Evolutionary conservation across 1,140 invertebrate species (phyloP).

Genomic region (Bombus cullumanus): DNA sequence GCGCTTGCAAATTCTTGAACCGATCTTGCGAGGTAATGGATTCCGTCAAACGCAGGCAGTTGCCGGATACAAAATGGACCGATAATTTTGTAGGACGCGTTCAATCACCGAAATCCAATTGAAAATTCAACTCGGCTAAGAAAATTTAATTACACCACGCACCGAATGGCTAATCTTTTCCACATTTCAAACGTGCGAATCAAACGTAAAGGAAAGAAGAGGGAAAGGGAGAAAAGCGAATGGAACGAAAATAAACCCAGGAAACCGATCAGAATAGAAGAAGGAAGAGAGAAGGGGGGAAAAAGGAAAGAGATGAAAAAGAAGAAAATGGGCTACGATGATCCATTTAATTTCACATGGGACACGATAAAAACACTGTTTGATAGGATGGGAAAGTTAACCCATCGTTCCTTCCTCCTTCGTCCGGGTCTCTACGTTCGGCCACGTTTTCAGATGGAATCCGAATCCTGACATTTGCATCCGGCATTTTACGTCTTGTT

Average conservation of each 20-base stretch:
- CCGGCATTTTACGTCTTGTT: conserved; percentile 53
- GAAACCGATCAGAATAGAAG: neutral
- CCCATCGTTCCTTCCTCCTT: neutral
- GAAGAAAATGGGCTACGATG: neutral
- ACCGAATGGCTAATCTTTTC: neutral
- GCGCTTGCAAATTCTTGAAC: neutral
- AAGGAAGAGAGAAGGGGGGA: too few species aligned
- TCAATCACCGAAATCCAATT: conserved; percentile 15
- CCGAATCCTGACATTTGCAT: conserved; percentile 52
- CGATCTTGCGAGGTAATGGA: conserved; percentile 26
- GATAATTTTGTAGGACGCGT: conserved; percentile 36
- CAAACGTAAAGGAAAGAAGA: too few species aligned
- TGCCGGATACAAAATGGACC: conserved; percentile 31
- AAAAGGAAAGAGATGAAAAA: too few species aligned
- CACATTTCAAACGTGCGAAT: neutral
- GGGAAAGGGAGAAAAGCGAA: neutral
- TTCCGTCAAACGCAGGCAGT: conserved; percentile 9
- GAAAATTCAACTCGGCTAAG: conserved; percentile 7
- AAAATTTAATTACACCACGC: conserved; percentile 31
- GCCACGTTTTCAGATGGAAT: conserved; percentile 28
- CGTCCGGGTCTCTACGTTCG: neutral
- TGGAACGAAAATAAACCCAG: neutral
- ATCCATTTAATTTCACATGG: conserved; percentile 10
- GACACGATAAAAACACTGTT: conserved; percentile 19
- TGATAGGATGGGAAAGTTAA: neutral